Evolutionary conservation across 2,888 invertebrate genomes (phyloP), one percentile per base, ranked within the genome.

Genomic region (Coecobrya sp.): DNA sequence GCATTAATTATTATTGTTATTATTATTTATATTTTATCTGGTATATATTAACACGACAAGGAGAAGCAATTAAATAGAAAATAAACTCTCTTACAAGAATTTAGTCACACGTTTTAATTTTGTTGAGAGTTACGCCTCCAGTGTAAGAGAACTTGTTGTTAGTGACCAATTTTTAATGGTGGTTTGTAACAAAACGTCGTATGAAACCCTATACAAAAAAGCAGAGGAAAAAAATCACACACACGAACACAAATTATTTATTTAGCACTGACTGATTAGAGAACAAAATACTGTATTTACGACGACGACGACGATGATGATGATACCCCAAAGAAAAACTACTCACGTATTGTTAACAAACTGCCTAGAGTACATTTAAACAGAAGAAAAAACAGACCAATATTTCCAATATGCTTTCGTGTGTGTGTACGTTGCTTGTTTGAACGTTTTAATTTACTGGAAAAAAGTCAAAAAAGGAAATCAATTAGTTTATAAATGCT

Each of bases 211-310:
- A n/a, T n/a, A n/a, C 52, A 62, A 22, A 62, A 62, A 62, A 62
- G n/a, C 22, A 62, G n/a, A n/a, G 19, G 19, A 59, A 2, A 59
- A 68, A 36, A 36, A 36, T 59, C 59, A 59, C 19, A 42, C 42
- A 42, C 42, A 10, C 49, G 11, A 36, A 4, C 36, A 36, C 36
- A 7, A 36, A 4, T 30, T 68, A n/a, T 10, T 27, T 36, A 36
- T 10, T 36, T 68, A 22, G 68, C 68, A 68, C 68, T 36, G 68
- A 68, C 68, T 68, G 68, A 68, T 68, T 68, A 68, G 68, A 65
- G n/a, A 36, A 68, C 30, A 68, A 68, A 68, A 30, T 27, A 27
- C 27, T 62, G 16, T 16, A 55, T 55, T 22, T 22, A 62, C 62
- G 22, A 62, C 1, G 11, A n/a, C n/a, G n/a, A n/a, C n/a, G n/a